Conservation (phyloP, 2,797 vertebrate genomes). For the Garrulus glandarius region DNA sequence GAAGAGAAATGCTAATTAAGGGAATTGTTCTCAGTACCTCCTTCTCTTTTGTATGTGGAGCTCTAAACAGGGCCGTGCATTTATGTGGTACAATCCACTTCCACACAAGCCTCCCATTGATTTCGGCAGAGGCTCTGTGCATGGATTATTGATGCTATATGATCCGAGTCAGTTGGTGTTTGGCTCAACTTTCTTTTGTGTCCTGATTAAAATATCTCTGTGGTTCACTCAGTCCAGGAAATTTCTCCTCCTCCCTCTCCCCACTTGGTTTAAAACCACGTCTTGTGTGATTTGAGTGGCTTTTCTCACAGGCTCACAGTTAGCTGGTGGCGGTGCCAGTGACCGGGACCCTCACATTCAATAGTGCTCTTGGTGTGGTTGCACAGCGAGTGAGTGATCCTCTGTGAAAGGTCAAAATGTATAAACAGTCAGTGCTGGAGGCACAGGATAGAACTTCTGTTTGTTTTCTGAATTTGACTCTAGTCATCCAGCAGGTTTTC, state of each 20-base stretch:
- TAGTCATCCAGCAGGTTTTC: neutral
- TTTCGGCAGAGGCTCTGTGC: slow-evolving; percentile 5
- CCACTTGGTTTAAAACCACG: neutral
- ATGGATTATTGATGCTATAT: slow-evolving; percentile 40
- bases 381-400: neutral
- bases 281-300: neutral
- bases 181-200: slow-evolving; percentile 28
- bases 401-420: neutral
- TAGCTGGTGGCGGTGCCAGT: neutral
- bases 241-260: neutral
- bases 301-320: neutral
- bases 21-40: neutral
- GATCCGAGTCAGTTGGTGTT: slow-evolving; percentile 41
- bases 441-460: neutral
- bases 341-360: accelerated
- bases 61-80: neutral
- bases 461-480: neutral
- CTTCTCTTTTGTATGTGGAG: slow-evolving; percentile 1
- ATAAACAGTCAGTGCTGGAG: neutral
- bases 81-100: slow-evolving; percentile 1
- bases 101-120: slow-evolving; percentile 32
- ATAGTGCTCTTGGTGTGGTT: neutral
- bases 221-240: neutral
- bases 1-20: slow-evolving; percentile 16
- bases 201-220: slow-evolving; percentile 31